Evolutionary conservation across 2,113 vertebrate genomes (phyloP).

Genomic region (Corynorhinus townsendii): DNA sequence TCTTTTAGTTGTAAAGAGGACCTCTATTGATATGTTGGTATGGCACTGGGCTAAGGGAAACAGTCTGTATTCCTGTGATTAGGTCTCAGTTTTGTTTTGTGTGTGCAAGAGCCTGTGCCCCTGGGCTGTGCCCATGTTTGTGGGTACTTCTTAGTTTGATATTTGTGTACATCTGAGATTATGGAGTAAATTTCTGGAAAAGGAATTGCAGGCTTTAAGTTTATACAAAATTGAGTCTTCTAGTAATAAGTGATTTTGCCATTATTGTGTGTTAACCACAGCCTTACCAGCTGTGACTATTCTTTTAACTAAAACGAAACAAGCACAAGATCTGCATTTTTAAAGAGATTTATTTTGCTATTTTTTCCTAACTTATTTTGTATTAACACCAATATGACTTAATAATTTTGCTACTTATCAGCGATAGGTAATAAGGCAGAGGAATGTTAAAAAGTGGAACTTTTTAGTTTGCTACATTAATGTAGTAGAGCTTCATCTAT

Average conservation of each 20-base stretch:
- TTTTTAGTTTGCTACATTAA: neutral
- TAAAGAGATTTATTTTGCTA: neutral
- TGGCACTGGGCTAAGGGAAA: neutral
- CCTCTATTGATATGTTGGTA: neutral
- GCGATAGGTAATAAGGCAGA: neutral
- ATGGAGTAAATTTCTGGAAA: neutral
- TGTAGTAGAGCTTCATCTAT: neutral
- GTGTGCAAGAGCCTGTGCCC: neutral
- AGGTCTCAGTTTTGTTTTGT: neutral
- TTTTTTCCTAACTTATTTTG: neutral
- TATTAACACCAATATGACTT: neutral
- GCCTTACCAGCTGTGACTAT: neutral
- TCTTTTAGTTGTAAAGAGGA: neutral
- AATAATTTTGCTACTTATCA: neutral
- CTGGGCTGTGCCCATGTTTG: neutral
- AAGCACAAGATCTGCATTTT: neutral
- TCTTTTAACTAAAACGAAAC: neutral
- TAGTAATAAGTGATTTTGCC: neutral
- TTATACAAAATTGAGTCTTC: neutral
- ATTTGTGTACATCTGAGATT: neutral
- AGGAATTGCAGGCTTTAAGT: neutral
- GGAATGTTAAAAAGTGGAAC: neutral
- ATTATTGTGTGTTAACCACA: neutral
- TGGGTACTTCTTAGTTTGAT: too few relatives aligned
- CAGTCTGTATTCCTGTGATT: neutral